These are phyloP conservation scores for Mixornis gularis DNA, from an alignment of 2,113 vertebrate genomes.

Conservation along the genomic window DNA sequence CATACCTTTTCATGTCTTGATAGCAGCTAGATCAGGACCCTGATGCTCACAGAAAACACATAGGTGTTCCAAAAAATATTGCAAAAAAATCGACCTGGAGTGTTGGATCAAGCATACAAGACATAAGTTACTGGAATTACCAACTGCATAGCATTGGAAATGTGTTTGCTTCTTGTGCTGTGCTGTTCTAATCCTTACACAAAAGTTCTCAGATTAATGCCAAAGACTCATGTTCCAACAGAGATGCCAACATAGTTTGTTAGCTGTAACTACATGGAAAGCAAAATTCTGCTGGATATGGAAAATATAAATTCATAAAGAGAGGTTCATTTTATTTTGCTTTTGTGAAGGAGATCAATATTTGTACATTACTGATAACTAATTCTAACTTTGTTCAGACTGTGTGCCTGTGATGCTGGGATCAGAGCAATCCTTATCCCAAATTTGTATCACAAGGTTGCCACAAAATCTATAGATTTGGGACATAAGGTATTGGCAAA, in stretches of 20 bases:
- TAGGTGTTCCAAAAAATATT: neutral
- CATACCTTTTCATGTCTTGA: neutral
- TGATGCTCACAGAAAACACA: neutral
- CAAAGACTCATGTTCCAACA: neutral
- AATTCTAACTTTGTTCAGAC: neutral
- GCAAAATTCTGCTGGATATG: neutral
- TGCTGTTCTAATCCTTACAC: neutral
- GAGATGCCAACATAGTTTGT: neutral
- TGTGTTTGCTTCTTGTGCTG: neutral
- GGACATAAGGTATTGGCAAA: neutral
- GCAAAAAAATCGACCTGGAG: neutral
- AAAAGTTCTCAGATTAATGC: neutral
- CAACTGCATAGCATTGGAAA: neutral
- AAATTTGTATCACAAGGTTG: neutral
- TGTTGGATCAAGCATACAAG: neutral
- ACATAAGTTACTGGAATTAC: neutral
- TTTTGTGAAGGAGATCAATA: neutral
- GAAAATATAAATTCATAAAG: neutral
- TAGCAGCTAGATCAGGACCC: neutral
- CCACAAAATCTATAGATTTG: neutral
- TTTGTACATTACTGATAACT: neutral
- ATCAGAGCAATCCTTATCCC: neutral
- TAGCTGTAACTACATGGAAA: neutral
- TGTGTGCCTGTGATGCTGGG: neutral
- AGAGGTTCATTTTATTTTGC: neutral